These are phyloP conservation scores for Trimorus sp. DNA, from an alignment of 2,888 invertebrate genomes.

Conservation along the genomic window DNA sequence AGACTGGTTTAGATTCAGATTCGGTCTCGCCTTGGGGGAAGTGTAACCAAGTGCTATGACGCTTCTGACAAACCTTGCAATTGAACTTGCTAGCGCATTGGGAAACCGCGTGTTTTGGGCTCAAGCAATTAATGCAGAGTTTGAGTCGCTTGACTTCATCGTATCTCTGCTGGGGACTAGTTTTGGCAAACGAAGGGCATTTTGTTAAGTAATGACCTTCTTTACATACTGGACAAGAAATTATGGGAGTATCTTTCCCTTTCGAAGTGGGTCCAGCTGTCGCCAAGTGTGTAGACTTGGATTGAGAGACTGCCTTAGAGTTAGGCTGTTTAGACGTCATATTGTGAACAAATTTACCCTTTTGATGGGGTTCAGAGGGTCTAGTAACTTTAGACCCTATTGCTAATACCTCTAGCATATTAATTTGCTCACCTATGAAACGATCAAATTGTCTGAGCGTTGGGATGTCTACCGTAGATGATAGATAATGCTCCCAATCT, in stretches of 20 bases:
- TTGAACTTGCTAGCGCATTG: not conserved
- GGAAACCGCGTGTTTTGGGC: not conserved
- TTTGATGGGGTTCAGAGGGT: too few relatives aligned
- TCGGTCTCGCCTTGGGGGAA: not conserved
- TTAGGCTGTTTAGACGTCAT: not conserved
- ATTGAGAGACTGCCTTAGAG: too few relatives aligned
- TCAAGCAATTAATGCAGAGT: not conserved
- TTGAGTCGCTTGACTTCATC: not conserved
- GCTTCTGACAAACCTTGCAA: not conserved
- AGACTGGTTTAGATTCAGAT: not conserved
- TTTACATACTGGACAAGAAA: too few relatives aligned
- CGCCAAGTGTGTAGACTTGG: too few relatives aligned
- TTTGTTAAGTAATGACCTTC: too few relatives aligned
- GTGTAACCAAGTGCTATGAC: not conserved
- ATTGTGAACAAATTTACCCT: not conserved
- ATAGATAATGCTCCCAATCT: not conserved
- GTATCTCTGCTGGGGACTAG: not conserved
- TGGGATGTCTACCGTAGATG: not conserved
- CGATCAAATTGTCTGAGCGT: not conserved
- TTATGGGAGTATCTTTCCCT: not conserved
- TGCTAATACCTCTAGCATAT: not conserved
- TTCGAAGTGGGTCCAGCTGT: too few relatives aligned
- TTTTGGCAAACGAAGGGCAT: too few relatives aligned
- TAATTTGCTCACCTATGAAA: not conserved
- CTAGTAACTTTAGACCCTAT: not conserved